phyloP scores from a whole-genome alignment of 2,888 invertebrate genomes.

The Chloromyia formosa region DNA sequence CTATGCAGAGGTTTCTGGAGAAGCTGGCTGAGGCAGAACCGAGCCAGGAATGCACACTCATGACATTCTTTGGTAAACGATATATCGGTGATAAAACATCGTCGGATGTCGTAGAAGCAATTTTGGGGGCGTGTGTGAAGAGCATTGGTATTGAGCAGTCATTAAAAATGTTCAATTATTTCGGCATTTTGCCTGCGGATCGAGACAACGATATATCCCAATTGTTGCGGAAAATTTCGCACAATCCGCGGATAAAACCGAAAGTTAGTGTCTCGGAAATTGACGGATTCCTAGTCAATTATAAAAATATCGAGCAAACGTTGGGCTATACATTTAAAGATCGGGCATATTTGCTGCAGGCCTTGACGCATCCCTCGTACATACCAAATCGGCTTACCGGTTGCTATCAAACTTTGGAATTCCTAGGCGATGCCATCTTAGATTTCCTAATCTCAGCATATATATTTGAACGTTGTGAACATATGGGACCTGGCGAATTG shows the following conservation, averaged over 20 bases:
- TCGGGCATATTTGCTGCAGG: slow-evolving; percentile 83
- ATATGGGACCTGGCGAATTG: slow-evolving; percentile 82
- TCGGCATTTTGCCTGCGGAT: slow-evolving; percentile 69
- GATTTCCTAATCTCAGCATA: slow-evolving; percentile 90
- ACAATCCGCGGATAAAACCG: slow-evolving; percentile 55
- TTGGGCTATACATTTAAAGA: slow-evolving; percentile 83
- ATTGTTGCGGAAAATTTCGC: slow-evolving; percentile 57
- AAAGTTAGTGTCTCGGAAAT: slow-evolving; percentile 64
- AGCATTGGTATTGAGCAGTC: slow-evolving; percentile 63
- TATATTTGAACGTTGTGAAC: slow-evolving; percentile 79
- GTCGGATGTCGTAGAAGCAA: slow-evolving; percentile 83
- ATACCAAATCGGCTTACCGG: slow-evolving; percentile 81
- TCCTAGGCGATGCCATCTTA: slow-evolving; percentile 89
- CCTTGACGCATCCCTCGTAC: slow-evolving; percentile 92
- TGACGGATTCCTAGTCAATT: slow-evolving; percentile 64
- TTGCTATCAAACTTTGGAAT: slow-evolving; percentile 91
- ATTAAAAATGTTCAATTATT: slow-evolving; percentile 71
- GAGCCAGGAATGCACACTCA: slow-evolving; percentile 53
- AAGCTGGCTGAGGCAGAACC: slow-evolving; percentile 51
- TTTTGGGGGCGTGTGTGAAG: slow-evolving; percentile 78
- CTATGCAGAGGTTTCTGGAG: slow-evolving; percentile 54
- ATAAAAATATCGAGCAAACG: slow-evolving; percentile 68
- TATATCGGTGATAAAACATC: slow-evolving; percentile 72
- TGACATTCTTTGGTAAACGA: slow-evolving; percentile 63
- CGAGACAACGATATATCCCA: slow-evolving; percentile 56